Conservation (phyloP, 1,140 invertebrate genomes). For the Brachionus koreanus region DNA sequence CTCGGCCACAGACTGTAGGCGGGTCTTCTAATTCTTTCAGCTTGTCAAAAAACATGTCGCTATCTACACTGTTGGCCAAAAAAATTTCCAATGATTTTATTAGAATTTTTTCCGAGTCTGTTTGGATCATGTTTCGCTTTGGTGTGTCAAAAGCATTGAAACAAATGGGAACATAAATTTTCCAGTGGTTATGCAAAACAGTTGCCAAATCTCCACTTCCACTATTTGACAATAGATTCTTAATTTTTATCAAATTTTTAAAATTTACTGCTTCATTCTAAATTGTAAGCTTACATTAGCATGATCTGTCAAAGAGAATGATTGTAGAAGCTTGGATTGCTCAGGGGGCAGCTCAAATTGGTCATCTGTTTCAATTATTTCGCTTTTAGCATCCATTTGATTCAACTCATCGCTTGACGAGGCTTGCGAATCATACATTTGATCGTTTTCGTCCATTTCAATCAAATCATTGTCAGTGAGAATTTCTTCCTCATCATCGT, state of each 20-base stretch:
- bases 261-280: background rate
- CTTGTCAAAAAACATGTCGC: constrained; percentile 62
- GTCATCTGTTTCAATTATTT: background rate
- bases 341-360: background rate
- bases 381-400: background rate
- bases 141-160: constrained; percentile 48
- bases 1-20: constrained; percentile 81
- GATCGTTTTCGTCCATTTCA: constrained; percentile 10
- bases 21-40: constrained; percentile 62
- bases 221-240: background rate
- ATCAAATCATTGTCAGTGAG: constrained; percentile 19
- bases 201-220: constrained; percentile 23
- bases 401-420: constrained; percentile 2
- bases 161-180: constrained; percentile 51
- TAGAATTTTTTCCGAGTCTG: constrained; percentile 63
- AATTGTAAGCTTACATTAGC: background rate
- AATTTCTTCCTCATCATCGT: constrained; percentile 37
- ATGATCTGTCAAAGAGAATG: background rate
- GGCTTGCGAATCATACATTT: background rate
- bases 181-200: constrained; percentile 51
- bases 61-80: constrained; percentile 68
- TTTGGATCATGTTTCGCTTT: constrained; percentile 63
- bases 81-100: constrained; percentile 72
- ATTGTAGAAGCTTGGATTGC: background rate
- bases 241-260: background rate